A percentile compares a stretch with the other conserved stretches of the same genome.
Evolutionary conservation across 2,113 vertebrate genomes (phyloP).

Genomic region (Xiphophorus couchianus): DNA sequence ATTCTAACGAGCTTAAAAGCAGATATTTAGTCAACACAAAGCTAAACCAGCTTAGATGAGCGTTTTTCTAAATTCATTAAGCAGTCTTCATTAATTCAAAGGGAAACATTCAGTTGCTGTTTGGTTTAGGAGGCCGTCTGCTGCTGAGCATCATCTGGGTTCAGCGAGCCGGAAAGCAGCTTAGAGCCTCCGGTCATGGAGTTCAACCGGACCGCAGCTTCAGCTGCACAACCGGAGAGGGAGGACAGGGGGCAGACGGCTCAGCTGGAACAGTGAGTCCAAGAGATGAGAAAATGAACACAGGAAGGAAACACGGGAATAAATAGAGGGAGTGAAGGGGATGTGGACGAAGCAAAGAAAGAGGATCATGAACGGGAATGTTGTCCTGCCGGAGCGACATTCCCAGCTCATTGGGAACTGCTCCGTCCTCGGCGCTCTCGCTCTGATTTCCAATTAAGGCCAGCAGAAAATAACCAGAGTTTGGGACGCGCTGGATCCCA

Average conservation of each 20-base stretch:
- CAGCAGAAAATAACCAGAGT: background rate
- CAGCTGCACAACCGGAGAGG: background rate
- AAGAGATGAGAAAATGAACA: background rate
- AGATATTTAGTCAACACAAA: background rate
- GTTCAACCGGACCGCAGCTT: background rate
- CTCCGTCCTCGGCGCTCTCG: background rate
- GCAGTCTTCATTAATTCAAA: background rate
- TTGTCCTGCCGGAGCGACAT: background rate
- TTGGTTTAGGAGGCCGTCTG: background rate
- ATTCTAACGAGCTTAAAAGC: background rate
- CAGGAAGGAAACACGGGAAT: background rate
- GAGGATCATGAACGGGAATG: background rate
- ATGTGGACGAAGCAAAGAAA: background rate
- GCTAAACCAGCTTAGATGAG: background rate
- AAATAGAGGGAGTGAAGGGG: background rate
- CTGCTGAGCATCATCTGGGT: background rate
- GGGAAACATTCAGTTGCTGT: background rate
- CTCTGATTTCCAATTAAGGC: background rate
- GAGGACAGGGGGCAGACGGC: background rate
- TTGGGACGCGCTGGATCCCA: background rate
- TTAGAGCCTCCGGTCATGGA: background rate
- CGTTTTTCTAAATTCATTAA: background rate
- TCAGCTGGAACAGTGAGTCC: too few species aligned
- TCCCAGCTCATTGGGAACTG: constrained; percentile 33
- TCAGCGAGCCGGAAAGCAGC: constrained; percentile 16